These are phyloP conservation scores for Tragelaphus strepsiceros DNA, from an alignment of 2,113 vertebrate species.

Conservation along the genomic window DNA sequence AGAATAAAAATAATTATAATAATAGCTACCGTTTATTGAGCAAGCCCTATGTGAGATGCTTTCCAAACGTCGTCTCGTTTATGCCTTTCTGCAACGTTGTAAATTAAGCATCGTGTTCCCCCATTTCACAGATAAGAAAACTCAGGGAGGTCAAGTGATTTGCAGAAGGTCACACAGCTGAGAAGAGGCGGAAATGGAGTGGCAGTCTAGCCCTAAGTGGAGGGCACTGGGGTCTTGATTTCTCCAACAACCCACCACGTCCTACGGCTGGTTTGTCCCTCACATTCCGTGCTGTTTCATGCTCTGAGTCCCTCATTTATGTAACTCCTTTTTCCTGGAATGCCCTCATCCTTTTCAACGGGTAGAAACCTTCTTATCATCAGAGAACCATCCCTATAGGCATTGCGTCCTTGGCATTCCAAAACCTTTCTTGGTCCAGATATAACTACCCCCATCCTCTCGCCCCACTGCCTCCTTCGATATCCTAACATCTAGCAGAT, in stretches of 20 bases:
- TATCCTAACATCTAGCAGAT: not conserved
- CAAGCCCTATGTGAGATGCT: not conserved
- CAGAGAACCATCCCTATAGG: not conserved
- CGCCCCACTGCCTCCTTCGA: no score
- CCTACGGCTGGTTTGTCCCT: not conserved
- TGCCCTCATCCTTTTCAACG: not conserved
- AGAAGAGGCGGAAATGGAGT: not conserved
- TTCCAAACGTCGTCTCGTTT: not conserved
- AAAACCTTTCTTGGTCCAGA: not conserved
- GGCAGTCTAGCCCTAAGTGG: not conserved
- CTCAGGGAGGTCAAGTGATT: not conserved
- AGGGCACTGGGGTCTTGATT: not conserved
- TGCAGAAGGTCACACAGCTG: not conserved
- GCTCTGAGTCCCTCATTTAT: not conserved
- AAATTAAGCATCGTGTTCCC: not conserved
- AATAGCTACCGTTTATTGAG: not conserved
- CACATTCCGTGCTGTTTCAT: not conserved
- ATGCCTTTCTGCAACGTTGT: not conserved
- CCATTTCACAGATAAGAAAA: not conserved
- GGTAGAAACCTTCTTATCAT: not conserved
- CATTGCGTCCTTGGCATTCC: not conserved
- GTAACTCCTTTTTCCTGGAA: not conserved
- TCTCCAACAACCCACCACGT: not conserved
- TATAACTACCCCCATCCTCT: not conserved
- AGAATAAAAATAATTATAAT: constrained; percentile 46